Evolutionary conservation across 2,113 vertebrate genomes (phyloP).

Genomic region (Coracopsis vasa): DNA sequence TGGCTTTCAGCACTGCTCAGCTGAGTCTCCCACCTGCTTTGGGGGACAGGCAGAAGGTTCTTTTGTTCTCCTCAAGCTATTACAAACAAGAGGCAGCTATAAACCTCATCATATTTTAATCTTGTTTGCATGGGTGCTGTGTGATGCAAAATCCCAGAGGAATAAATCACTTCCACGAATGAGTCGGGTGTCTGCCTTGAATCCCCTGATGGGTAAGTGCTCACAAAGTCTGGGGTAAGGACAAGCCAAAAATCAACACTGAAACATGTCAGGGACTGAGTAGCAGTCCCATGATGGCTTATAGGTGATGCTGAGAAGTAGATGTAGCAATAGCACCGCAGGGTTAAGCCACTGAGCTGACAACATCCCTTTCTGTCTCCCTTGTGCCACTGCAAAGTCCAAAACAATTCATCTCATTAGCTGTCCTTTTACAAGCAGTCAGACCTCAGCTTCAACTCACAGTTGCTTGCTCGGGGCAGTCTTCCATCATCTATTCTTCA

Average conservation of each 20-base stretch:
- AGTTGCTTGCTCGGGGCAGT: not conserved
- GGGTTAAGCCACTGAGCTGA: not conserved
- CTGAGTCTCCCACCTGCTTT: not conserved
- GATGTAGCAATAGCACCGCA: not conserved
- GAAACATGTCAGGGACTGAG: too few relatives aligned
- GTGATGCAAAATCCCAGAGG: not conserved
- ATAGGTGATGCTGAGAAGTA: not conserved
- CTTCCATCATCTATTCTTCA: not conserved
- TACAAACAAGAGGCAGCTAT: not conserved
- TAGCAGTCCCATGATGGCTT: not conserved
- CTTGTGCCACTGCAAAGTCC: not conserved
- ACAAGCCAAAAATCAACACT: not conserved
- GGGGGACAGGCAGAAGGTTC: not conserved
- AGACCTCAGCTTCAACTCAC: not conserved
- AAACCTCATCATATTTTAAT: not conserved
- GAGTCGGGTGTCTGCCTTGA: not conserved
- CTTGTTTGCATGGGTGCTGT: not conserved
- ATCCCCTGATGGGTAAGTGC: not conserved
- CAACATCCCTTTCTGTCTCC: not conserved
- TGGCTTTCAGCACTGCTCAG: not conserved
- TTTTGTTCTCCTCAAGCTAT: not conserved
- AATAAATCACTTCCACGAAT: not conserved
- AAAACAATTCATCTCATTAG: not conserved
- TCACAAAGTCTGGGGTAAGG: not conserved
- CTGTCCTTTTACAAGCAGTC: not conserved